These are phyloP conservation scores for Hippocampus zosterae DNA, from an alignment of 2,113 vertebrate species.

Conservation along the genomic window DNA sequence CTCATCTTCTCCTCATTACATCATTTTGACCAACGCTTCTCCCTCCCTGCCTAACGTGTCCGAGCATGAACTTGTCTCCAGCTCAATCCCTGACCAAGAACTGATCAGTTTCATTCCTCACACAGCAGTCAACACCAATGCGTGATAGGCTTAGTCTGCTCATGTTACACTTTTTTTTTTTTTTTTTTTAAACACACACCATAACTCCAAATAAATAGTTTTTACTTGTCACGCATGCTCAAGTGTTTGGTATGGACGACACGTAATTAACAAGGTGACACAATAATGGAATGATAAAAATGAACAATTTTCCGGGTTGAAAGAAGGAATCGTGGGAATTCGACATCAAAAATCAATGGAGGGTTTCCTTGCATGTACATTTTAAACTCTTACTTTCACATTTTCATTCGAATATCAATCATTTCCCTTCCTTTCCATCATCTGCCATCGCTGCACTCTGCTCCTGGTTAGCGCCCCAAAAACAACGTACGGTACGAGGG, in stretches of 20 bases:
- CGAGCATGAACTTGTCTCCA: neutral
- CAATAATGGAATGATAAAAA: too few relatives aligned
- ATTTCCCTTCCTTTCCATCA: too few relatives aligned
- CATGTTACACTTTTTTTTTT: neutral
- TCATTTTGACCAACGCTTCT: constrained; percentile 35
- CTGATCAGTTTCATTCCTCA: constrained; percentile 45
- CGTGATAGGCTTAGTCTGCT: constrained; percentile 12
- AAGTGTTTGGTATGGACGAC: neutral
- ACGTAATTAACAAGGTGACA: neutral
- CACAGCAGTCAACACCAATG: constrained; percentile 32
- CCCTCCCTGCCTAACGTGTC: neutral
- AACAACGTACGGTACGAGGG: too few relatives aligned
- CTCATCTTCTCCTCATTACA: constrained; percentile 39
- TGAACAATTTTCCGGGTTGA: too few relatives aligned
- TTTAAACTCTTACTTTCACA: too few relatives aligned
- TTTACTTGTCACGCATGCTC: neutral
- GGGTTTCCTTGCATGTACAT: too few relatives aligned
- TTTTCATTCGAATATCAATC: too few relatives aligned
- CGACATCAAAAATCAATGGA: too few relatives aligned
- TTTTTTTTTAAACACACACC: neutral
- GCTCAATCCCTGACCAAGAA: constrained; percentile 21
- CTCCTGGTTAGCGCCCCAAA: too few relatives aligned
- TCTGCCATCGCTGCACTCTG: too few relatives aligned
- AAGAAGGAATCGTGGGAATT: too few relatives aligned
- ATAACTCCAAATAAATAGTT: neutral